A percentile compares a stretch with the other conserved stretches of the same genome.
phyloP scores from a whole-genome alignment of 2,113 vertebrate species.

The Tetraodon nigroviridis region DNA sequence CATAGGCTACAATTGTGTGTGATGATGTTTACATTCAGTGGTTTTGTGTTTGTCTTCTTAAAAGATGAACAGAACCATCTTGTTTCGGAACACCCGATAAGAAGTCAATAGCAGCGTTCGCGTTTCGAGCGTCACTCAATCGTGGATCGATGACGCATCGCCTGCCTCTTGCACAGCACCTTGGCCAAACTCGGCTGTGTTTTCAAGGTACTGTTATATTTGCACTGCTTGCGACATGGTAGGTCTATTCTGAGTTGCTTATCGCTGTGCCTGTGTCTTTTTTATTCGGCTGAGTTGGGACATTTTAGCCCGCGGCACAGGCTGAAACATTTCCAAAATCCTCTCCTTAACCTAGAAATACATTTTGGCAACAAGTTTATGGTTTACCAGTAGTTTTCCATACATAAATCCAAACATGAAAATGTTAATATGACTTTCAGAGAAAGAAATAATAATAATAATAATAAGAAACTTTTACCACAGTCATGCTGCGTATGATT shows the following conservation, averaged over 20 bases:
- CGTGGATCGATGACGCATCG: background rate
- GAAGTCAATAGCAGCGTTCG: too few species aligned
- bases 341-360: conserved; percentile 10
- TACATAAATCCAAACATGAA: background rate
- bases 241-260: conserved; percentile 31
- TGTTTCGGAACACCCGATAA: conserved; percentile 6
- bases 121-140: too few species aligned
- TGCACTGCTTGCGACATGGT: conserved; percentile 39
- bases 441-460: background rate
- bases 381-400: background rate
- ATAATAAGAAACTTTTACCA: conserved; percentile 60
- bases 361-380: too few species aligned
- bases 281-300: conserved; percentile 22
- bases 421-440: background rate
- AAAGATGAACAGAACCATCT: conserved; percentile 13
- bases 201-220: conserved; percentile 53
- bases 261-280: conserved; percentile 46
- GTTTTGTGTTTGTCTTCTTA: conserved; percentile 32
- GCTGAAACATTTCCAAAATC: conserved; percentile 32
- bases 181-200: conserved; percentile 35
- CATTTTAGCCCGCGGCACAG: conserved; percentile 11
- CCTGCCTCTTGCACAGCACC: conserved; percentile 6
- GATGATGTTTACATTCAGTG: conserved; percentile 33
- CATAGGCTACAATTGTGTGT: conserved; percentile 35
- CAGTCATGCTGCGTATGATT: conserved; percentile 75